A percentile compares a stretch with the other conserved stretches of the same genome.
Conservation (phyloP, 2,888 invertebrate species). For the Taphrorychus bicolor region DNA sequence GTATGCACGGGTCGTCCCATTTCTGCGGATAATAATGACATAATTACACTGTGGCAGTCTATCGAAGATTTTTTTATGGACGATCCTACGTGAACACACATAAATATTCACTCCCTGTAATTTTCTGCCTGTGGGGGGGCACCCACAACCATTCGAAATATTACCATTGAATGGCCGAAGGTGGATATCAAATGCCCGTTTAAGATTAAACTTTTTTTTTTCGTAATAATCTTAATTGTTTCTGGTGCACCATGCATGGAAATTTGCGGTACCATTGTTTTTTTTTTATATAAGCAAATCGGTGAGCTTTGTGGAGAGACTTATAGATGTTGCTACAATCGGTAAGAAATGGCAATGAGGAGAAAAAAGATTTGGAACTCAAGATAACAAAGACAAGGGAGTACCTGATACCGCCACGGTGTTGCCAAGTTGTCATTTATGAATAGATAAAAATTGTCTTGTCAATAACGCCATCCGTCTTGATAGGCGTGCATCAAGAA, state of each 20-base stretch:
- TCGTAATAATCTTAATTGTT: not conserved
- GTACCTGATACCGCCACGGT: too few relatives aligned
- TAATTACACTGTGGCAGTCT: constrained; percentile 30
- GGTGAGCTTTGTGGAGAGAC: too few relatives aligned
- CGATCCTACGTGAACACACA: constrained; percentile 35
- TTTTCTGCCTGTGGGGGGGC: constrained; percentile 30
- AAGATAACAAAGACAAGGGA: too few relatives aligned
- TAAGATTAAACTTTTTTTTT: not conserved
- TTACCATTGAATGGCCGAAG: constrained; percentile 39
- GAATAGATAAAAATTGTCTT: not conserved
- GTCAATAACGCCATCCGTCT: not conserved
- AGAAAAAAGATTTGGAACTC: not conserved
- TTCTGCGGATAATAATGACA: constrained; percentile 27
- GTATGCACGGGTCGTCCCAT: constrained; percentile 22
- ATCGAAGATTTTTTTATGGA: constrained; percentile 32
- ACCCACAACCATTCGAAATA: constrained; percentile 31
- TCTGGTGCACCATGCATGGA: too few relatives aligned
- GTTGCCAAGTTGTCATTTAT: too few relatives aligned
- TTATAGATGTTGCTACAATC: not conserved
- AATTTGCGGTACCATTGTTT: too few relatives aligned
- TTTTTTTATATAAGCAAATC: too few relatives aligned
- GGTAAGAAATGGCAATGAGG: not conserved
- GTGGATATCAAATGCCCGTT: not conserved
- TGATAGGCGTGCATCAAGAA: not conserved
- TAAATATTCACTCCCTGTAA: constrained; percentile 42